Evolutionary conservation across 2,797 vertebrate genomes (phyloP).

Genomic region (Gallirallus australis): DNA sequence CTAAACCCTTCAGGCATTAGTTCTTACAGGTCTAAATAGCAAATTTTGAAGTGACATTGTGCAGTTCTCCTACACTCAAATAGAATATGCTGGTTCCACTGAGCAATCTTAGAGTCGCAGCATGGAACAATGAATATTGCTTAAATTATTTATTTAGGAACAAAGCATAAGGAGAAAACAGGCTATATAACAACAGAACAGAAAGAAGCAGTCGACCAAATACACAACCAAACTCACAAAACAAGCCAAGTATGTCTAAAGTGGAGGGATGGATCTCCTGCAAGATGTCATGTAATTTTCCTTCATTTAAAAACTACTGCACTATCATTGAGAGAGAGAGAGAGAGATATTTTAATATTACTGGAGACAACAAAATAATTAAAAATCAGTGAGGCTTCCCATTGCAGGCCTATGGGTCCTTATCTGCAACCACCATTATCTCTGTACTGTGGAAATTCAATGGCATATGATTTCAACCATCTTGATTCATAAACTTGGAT

Average conservation of each 20-base stretch:
- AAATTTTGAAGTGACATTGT: neutral
- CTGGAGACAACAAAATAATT: neutral
- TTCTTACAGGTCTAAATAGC: neutral
- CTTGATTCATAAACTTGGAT: neutral
- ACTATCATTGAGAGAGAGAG: neutral
- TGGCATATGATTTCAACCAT: neutral
- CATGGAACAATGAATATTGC: neutral
- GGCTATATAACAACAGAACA: neutral
- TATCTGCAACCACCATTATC: neutral
- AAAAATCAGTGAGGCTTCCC: neutral
- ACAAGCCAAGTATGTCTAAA: neutral
- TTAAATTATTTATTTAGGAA: conserved; percentile 32
- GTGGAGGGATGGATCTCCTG: neutral
- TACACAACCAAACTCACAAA: neutral
- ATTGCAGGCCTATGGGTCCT: neutral
- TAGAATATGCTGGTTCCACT: neutral
- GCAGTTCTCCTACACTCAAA: neutral
- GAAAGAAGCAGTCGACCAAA: neutral
- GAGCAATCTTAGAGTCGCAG: neutral
- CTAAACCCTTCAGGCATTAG: neutral
- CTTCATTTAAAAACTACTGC: neutral
- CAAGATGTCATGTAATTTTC: neutral
- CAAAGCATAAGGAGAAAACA: neutral
- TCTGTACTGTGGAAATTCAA: neutral
- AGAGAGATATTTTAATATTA: neutral